A percentile compares a stretch with the other conserved stretches of the same genome.
phyloP scores from a whole-genome alignment of 1,140 invertebrate genomes.

The Pissodes strobi region DNA sequence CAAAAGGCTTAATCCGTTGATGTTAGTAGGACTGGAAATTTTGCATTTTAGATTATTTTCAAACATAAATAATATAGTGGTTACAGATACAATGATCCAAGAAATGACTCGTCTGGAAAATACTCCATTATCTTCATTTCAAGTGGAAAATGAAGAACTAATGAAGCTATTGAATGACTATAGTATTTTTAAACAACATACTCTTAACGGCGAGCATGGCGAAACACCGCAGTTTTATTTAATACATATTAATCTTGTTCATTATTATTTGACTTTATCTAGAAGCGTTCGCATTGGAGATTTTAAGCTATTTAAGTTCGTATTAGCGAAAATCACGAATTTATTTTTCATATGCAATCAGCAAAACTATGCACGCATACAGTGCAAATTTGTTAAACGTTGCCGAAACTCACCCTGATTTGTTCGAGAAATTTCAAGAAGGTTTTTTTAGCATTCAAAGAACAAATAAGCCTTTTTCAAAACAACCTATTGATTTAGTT shows the following conservation, averaged over 20 bases:
- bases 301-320: slow-evolving; percentile 40
- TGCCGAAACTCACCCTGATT: slow-evolving; percentile 26
- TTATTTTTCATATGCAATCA: slow-evolving; percentile 29
- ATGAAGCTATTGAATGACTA: neutral
- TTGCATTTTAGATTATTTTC: slow-evolving; percentile 41
- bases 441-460: slow-evolving; percentile 38
- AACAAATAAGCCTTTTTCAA: slow-evolving; percentile 39
- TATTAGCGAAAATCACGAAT: slow-evolving; percentile 25
- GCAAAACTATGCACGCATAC: slow-evolving; percentile 14
- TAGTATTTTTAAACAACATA: slow-evolving; percentile 39
- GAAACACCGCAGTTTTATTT: slow-evolving; percentile 8
- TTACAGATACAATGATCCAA: slow-evolving; percentile 10
- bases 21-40: slow-evolving; percentile 38
- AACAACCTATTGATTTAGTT: slow-evolving; percentile 39
- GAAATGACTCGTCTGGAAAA: no score
- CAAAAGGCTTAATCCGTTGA: slow-evolving; percentile 50
- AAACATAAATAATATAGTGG: slow-evolving; percentile 22
- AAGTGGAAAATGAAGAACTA: neutral
- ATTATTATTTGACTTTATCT: slow-evolving; percentile 39
- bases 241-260: slow-evolving; percentile 34
- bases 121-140: no score
- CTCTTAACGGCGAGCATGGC: slow-evolving; percentile 43
- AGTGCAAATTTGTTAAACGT: slow-evolving; percentile 26
- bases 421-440: slow-evolving; percentile 12
- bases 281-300: slow-evolving; percentile 44